phyloP scores from a whole-genome alignment of 2,113 vertebrate genomes.

The Indri indri region DNA sequence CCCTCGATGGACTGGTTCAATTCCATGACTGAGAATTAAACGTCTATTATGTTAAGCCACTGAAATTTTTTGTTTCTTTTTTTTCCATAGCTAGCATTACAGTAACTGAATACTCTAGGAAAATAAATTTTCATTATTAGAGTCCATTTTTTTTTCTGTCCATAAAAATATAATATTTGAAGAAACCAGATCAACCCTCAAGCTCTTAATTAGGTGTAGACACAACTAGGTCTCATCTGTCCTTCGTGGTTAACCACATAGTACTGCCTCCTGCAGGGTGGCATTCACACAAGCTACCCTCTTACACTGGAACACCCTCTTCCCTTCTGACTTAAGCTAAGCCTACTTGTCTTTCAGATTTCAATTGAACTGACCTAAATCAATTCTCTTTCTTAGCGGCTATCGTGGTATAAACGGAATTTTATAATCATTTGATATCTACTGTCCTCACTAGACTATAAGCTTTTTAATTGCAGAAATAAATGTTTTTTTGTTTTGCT shows the following conservation, averaged over 20 bases:
- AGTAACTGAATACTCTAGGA: not conserved
- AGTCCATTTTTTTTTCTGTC: not conserved
- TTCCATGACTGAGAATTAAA: not conserved
- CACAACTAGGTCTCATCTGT: not conserved
- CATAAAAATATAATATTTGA: not conserved
- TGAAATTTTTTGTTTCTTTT: not conserved
- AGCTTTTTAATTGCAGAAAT: not conserved
- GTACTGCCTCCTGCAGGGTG: not conserved
- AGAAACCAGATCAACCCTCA: not conserved
- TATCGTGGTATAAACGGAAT: not conserved
- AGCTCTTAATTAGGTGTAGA: not conserved
- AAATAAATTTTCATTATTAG: not conserved
- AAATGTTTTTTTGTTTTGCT: not conserved
- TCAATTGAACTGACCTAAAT: not conserved
- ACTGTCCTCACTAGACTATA: not conserved
- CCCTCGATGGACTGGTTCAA: not conserved
- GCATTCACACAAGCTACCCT: rapidly evolving
- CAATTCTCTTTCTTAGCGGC: not conserved
- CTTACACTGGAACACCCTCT: not conserved
- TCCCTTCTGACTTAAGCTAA: not conserved
- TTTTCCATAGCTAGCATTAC: not conserved
- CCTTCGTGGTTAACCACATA: not conserved
- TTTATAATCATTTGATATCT: not conserved
- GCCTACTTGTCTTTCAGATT: not conserved
- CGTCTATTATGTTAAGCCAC: not conserved